Evolutionary conservation across 2,113 vertebrate species (phyloP).

Genomic region (Forbesichthys papilliferus): DNA sequence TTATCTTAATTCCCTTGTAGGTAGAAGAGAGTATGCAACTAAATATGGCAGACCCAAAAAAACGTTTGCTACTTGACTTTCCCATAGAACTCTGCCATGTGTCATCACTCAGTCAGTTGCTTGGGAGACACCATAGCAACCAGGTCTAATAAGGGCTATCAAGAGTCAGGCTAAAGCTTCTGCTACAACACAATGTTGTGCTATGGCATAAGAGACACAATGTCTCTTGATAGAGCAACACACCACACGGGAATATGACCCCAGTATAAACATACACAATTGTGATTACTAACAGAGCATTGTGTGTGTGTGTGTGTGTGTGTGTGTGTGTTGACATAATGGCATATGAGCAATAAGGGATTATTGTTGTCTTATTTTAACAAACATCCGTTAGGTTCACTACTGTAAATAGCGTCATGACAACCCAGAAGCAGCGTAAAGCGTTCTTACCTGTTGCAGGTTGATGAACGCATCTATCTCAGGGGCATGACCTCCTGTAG

Average conservation of each 20-base stretch:
- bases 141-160: slow-evolving; percentile 33
- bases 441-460: slow-evolving; percentile 80
- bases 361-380: too few relatives aligned
- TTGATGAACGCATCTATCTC: slow-evolving; percentile 81
- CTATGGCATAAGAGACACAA: background rate
- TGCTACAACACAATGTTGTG: background rate
- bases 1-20: too few relatives aligned
- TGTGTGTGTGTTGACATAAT: background rate
- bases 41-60: background rate
- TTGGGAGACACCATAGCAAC: slow-evolving; percentile 23
- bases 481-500: slow-evolving; percentile 84
- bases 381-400: too few relatives aligned
- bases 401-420: too few relatives aligned
- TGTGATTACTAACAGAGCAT: background rate
- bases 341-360: too few relatives aligned
- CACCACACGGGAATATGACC: background rate
- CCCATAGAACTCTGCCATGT: slow-evolving; percentile 2
- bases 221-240: background rate
- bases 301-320: background rate
- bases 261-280: background rate
- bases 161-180: slow-evolving; percentile 6
- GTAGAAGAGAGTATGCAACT: background rate
- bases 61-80: background rate
- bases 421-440: too few relatives aligned
- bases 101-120: slow-evolving; percentile 8